Evolutionary conservation across 2,113 vertebrate genomes (phyloP).

Genomic region (Melanocharis versteri): DNA sequence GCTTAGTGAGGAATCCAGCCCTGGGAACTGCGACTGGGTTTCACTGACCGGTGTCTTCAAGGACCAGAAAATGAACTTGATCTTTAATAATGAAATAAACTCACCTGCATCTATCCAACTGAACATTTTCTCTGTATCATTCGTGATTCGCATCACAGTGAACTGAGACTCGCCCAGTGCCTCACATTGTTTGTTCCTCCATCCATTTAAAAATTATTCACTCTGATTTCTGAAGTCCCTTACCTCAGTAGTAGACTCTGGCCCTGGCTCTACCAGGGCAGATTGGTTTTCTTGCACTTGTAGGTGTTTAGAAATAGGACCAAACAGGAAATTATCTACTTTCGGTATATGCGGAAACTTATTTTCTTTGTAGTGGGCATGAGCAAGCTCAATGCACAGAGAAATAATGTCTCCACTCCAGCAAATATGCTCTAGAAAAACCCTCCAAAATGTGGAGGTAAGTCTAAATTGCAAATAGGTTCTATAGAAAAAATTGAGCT

Average conservation of each 20-base stretch:
- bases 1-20: background rate
- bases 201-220: background rate
- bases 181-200: background rate
- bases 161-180: background rate
- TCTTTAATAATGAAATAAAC: background rate
- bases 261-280: background rate
- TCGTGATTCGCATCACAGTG: background rate
- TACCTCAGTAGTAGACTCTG: background rate
- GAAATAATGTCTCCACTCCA: conserved; percentile 13
- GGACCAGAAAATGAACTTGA: background rate
- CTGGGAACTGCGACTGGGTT: background rate
- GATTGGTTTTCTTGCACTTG: background rate
- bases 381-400: background rate
- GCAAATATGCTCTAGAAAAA: background rate
- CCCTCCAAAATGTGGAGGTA: background rate
- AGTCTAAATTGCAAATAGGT: background rate
- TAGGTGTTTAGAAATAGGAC: background rate
- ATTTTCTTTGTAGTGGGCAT: background rate
- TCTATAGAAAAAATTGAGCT: background rate
- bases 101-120: background rate
- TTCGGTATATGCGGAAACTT: background rate
- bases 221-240: background rate
- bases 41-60: background rate
- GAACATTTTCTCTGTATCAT: background rate
- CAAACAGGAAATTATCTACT: conserved; percentile 32